Base-by-base conservation (phyloP, 1,140 invertebrate species). In the Whitmania pigra region DNA sequence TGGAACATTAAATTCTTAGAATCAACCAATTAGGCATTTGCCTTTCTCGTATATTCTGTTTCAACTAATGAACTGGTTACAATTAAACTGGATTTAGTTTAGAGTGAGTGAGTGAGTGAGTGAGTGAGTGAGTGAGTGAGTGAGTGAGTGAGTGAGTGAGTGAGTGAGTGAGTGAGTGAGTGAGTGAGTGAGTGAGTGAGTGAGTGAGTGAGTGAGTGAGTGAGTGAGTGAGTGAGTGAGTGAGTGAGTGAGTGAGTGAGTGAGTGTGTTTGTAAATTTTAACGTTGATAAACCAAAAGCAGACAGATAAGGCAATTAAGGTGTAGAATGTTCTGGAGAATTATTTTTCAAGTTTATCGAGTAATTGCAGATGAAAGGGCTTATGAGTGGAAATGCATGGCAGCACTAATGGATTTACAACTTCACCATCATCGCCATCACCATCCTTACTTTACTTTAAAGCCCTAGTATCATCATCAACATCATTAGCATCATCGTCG, bases 81-180 rank as follows among this genome's bases (percentile, higher is more conserved):
- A 17, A 49, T 49, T 49, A 49, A 49, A 49, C 43, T 55, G 66
- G 31, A 74, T 57, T 73, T 22, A 53, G 63, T 66, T 36, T 36
- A 54, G 57, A 74, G 73, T 67, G 71, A 73, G 73, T 74, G 71
- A 74, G 71, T 73, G 73, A 73, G 73, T 63, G 66, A 69, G 53
- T 15, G 72, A 73, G 27, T 73, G 54, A 63, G 57, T 63, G 57
- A 63, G 57, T 63, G 57, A 40, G 57, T 63, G 57, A 63, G 57
- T 63, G 57, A 63, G 57, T 63, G 68, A 69, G 68, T 69, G 68
- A 69, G 68, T 69, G 68, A 69, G 68, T 69, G 68, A 69, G 68
- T 69, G 68, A 71, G 31, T 71, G 69, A 71, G 31, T 71, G 69
- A 71, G 31, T 71, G 69, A 71, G 31, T 71, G 69, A 71, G 31